Conservation (phyloP, 2,888 invertebrate species). For the Petrolisthes manimaculis region DNA sequence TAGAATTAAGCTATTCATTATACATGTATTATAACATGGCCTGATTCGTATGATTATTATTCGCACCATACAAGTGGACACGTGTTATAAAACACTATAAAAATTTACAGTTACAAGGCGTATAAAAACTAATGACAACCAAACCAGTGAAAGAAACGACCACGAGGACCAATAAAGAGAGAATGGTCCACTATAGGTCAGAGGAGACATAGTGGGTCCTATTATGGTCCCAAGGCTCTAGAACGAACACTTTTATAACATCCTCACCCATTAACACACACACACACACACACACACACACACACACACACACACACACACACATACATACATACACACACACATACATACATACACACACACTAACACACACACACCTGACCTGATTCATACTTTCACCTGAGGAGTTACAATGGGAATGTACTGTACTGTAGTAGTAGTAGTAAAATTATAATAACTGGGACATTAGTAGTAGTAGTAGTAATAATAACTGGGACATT, state of each 20-base stretch:
- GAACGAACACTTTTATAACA: neutral
- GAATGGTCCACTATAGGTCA: too few relatives aligned
- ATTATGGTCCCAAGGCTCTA: neutral
- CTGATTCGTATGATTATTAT: too few relatives aligned
- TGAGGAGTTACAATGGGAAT: neutral
- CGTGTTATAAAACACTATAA: too few relatives aligned
- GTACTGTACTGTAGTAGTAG: neutral
- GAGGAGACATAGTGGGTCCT: too few relatives aligned
- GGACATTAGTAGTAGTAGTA: neutral
- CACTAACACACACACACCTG: conserved; percentile 8
- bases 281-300: neutral
- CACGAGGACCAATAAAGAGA: too few relatives aligned
- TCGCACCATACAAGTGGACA: too few relatives aligned
- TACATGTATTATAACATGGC: too few relatives aligned
- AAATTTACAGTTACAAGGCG: too few relatives aligned
- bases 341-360: conserved; percentile 3
- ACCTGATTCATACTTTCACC: neutral
- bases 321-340: conserved; percentile 13
- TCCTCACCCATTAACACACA: neutral
- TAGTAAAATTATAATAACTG: neutral
- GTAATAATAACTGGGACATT: neutral
- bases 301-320: conserved; percentile 18
- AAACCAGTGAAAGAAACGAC: too few relatives aligned
- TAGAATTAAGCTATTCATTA: too few relatives aligned
- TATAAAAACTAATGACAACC: too few relatives aligned